Percentiles rank a stretch among this genome's conserved stretches.
Conservation (phyloP, 2,113 vertebrate genomes). For the Diadophis punctatus region DNA sequence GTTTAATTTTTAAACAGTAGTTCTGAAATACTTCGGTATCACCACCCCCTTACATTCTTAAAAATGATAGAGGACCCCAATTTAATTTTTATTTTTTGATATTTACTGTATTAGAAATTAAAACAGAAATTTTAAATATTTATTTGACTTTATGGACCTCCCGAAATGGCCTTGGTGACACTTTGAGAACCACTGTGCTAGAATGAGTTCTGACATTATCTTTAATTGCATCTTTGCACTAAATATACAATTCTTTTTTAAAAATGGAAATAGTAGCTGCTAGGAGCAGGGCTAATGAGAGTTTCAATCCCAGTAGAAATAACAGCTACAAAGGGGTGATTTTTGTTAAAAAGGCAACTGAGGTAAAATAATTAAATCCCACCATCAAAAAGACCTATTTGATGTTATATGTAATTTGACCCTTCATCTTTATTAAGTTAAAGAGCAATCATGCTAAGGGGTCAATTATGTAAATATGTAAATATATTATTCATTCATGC, state of each 20-base stretch:
- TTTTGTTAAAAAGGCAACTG: neutral
- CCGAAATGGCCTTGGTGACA: neutral
- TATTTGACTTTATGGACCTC: neutral
- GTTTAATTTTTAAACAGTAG: neutral
- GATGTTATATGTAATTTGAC: neutral
- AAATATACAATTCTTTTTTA: neutral
- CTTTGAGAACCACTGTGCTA: neutral
- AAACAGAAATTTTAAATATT: neutral
- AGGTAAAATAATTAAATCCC: too few relatives aligned
- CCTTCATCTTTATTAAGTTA: neutral
- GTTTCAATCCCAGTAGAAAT: neutral
- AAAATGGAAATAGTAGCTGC: neutral
- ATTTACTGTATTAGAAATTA: neutral
- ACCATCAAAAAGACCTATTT: neutral
- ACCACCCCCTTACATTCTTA: neutral
- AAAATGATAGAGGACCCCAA: neutral
- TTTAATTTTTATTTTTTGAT: neutral
- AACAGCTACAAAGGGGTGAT: neutral
- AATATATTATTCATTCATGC: neutral
- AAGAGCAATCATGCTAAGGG: neutral
- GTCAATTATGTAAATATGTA: neutral
- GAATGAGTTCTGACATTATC: neutral
- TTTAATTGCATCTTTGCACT: neutral
- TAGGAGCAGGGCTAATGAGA: neutral
- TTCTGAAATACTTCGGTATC: neutral